Conservation (phyloP, 2,797 vertebrate species). For the Enteromius radiatus region DNA sequence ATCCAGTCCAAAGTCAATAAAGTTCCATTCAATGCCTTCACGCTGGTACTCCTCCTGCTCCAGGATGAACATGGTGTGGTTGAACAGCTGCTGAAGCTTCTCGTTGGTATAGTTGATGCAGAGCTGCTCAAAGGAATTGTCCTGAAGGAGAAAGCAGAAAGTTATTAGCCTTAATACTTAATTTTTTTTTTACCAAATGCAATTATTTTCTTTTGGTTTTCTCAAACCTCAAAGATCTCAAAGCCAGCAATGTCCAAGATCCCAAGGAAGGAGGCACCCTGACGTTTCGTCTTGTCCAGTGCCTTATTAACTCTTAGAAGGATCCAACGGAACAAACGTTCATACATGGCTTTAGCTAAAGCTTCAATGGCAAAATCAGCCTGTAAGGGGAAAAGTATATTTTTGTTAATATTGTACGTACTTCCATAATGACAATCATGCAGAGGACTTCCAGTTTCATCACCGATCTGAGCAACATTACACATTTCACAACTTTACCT, state of each 20-base stretch:
- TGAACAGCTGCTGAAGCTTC: slow-evolving; percentile 95
- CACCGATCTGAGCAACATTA: background rate
- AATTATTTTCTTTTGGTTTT: background rate
- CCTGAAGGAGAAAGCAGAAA: slow-evolving; percentile 68
- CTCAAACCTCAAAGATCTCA: slow-evolving; percentile 93
- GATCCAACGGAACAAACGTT: slow-evolving; percentile 95
- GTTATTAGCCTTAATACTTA: background rate
- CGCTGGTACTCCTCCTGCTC: slow-evolving; percentile 95
- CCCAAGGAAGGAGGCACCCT: slow-evolving; percentile 92
- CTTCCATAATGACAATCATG: background rate
- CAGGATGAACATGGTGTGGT: slow-evolving; percentile 95
- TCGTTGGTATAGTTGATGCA: slow-evolving; percentile 97
- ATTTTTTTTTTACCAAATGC: background rate
- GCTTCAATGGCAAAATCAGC: slow-evolving; percentile 94
- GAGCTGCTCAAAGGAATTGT: slow-evolving; percentile 93
- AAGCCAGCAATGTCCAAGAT: slow-evolving; percentile 98
- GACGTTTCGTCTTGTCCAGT: slow-evolving; percentile 93
- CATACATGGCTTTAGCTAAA: slow-evolving; percentile 95
- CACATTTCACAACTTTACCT: slow-evolving; percentile 74
- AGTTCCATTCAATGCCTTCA: slow-evolving; percentile 95
- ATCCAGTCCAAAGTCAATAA: slow-evolving; percentile 90
- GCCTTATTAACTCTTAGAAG: slow-evolving; percentile 92
- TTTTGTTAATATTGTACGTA: background rate
- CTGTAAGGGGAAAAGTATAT: slow-evolving; percentile 67
- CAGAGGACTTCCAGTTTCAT: background rate